Base-by-base conservation (phyloP, 1,140 invertebrate genomes). In the Listronotus oregonensis region DNA sequence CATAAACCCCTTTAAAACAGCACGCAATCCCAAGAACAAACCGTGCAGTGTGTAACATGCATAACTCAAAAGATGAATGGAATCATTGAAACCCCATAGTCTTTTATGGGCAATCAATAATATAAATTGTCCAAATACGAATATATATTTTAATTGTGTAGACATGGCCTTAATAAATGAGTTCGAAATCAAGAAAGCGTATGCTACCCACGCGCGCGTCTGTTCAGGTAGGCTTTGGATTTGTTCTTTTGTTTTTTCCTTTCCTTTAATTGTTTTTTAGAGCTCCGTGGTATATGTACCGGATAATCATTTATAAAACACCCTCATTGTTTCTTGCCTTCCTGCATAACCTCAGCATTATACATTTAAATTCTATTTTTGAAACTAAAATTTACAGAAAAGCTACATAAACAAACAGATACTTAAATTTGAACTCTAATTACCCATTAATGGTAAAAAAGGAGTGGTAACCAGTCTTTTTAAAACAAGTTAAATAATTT, bases 61-160 rank as follows among this genome's bases (percentile, higher is more conserved):
- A 56, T 56, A 56, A 56, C 11, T 56, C 54, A 44, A 63, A 70
- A 71, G 73, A 74, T 74, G 74, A 75, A 75, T 73, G 73, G 73
- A 72, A 56, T 56, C 64, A 39, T 57, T 69, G 71, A 74, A 71
- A 60, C 57, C 64, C 54, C 55, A 43, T 62, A 64, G 71, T 62
- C 70, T 66, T 77, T 77, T 75, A 77, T 78, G 68, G 71, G 71
- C 70, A 60, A 77, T 77, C 76, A 76, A 78, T 77, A 75, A 74
- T 76, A 78, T 77, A 77, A 77, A 77, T 77, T 75, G 75, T 74
- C 73, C 70, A 72, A 75, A 77, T 73, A 65, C 73, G 75, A 77
- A 76, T 77, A 76, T 77, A 78, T 78, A 78, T 78, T 78, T 78
- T 77, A 78, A 78, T 78, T 78, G 77, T 78, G 75, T 67, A 72